Conservation (phyloP, 2,797 vertebrate species). For the Neosilurus mollespiculum region DNA sequence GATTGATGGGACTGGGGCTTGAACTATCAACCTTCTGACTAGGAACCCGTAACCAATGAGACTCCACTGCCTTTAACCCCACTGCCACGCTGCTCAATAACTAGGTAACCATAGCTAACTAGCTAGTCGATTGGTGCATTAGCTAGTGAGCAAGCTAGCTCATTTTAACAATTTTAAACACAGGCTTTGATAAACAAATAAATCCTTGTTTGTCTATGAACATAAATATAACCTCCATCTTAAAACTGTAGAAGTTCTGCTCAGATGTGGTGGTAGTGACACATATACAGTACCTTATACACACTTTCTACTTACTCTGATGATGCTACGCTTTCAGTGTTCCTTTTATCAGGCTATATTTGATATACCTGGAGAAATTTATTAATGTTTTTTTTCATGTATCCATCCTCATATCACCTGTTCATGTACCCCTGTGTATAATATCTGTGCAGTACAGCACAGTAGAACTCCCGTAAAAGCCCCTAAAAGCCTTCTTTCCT, state of each 20-base stretch:
- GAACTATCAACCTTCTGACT: too few relatives aligned
- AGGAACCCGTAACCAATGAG: too few relatives aligned
- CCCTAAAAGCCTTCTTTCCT: neutral
- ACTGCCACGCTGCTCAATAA: too few relatives aligned
- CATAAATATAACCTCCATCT: neutral
- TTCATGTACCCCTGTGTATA: neutral
- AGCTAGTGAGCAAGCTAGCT: neutral
- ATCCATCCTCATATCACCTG: neutral
- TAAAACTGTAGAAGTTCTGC: neutral
- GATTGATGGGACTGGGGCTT: too few relatives aligned
- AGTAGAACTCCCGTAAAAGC: neutral
- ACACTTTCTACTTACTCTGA: neutral
- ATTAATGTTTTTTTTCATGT: neutral
- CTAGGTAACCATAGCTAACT: neutral
- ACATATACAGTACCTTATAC: neutral
- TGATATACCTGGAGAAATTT: neutral
- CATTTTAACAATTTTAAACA: too few relatives aligned
- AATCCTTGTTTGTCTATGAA: neutral
- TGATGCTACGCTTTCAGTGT: neutral
- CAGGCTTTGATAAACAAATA: neutral
- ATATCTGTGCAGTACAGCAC: neutral
- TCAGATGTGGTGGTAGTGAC: neutral
- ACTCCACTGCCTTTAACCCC: too few relatives aligned
- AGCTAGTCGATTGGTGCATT: neutral
- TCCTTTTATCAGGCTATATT: neutral